Conservation (phyloP, 1,140 invertebrate genomes). For the Tetragonula clypearis region DNA sequence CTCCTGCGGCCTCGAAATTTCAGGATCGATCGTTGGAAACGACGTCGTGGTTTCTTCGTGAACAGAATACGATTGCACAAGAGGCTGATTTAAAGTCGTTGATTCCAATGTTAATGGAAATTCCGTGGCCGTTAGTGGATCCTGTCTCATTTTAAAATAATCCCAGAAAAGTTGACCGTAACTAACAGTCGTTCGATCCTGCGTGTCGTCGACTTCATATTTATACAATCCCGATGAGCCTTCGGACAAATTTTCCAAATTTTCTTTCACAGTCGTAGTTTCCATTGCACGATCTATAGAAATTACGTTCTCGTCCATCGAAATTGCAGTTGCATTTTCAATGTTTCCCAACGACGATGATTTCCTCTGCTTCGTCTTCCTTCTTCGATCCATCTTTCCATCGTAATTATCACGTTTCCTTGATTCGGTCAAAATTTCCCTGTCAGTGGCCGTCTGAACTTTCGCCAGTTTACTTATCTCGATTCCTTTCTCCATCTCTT, state of each 20-base stretch:
- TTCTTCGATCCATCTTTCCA: constrained; percentile 13
- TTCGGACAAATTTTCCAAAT: background rate
- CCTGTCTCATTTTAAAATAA: constrained; percentile 65
- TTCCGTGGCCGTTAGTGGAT: constrained; percentile 15
- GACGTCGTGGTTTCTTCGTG: constrained; percentile 33
- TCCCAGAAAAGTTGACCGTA: constrained; percentile 69
- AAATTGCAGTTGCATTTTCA: background rate
- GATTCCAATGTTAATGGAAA: background rate
- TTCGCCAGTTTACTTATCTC: constrained; percentile 44
- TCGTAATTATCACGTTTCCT: background rate
- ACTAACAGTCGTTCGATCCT: constrained; percentile 39
- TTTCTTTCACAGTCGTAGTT: background rate
- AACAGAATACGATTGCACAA: constrained; percentile 16
- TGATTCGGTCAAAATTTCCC: background rate
- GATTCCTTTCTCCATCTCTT: constrained; percentile 61
- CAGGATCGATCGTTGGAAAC: background rate
- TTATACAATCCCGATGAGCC: background rate
- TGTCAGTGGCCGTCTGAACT: background rate
- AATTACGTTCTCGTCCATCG: background rate
- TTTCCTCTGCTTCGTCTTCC: background rate
- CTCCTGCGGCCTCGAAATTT: background rate
- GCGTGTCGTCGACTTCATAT: background rate
- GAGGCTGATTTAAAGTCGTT: constrained; percentile 28
- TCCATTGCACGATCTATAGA: background rate
- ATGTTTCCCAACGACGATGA: background rate